Conservation (phyloP, 2,113 vertebrate species). For the Andinoacara biseriatus region DNA sequence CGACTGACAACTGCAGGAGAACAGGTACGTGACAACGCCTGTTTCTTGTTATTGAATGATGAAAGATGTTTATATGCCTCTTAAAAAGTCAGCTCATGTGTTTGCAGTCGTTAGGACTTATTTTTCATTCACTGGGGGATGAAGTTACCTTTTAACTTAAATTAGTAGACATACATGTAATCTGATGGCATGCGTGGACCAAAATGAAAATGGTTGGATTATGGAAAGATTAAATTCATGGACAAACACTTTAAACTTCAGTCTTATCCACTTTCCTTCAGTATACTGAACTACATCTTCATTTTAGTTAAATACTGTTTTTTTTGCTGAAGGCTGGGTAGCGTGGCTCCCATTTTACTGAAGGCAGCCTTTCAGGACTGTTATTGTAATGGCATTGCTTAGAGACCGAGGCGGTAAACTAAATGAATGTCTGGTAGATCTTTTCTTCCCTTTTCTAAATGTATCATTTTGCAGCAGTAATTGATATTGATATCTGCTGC, state of each 20-base stretch:
- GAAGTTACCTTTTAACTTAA: no score
- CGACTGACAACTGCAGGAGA: no score
- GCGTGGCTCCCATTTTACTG: constrained; percentile 5
- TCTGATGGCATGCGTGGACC: background rate
- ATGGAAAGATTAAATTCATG: background rate
- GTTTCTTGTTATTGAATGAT: no score
- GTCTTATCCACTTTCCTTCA: background rate
- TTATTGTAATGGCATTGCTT: constrained; percentile 43
- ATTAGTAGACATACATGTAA: no score
- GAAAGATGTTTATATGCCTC: no score
- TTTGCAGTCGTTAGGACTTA: no score
- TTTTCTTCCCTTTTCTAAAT: constrained; percentile 61
- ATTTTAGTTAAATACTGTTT: background rate
- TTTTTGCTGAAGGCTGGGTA: background rate
- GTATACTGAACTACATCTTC: background rate
- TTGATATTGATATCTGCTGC: constrained; percentile 75
- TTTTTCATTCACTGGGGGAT: no score
- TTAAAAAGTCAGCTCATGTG: no score
- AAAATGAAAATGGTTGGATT: background rate
- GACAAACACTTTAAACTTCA: background rate
- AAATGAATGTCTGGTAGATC: constrained; percentile 49
- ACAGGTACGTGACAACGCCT: no score
- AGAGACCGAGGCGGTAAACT: constrained; percentile 37
- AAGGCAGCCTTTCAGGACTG: constrained; percentile 9
- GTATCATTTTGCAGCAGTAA: constrained; percentile 73